Evolutionary conservation across 2,888 invertebrate genomes (phyloP).

Genomic region (Ectropis crepuscularia): DNA sequence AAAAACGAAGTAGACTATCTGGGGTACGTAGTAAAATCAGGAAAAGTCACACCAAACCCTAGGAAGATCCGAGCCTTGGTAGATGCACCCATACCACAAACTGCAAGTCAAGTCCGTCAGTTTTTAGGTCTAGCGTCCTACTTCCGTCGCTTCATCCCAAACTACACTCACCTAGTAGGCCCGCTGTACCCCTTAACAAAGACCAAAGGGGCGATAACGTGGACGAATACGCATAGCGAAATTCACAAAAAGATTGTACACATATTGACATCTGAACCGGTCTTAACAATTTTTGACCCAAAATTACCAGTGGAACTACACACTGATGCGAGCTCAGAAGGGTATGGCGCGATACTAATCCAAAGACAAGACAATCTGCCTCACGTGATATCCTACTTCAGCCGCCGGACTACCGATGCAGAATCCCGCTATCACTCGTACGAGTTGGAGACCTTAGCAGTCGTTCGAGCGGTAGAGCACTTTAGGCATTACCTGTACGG

Average conservation of each 20-base stretch:
- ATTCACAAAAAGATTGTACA: conserved; percentile 30
- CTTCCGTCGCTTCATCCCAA: conserved; percentile 33
- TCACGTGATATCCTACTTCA: conserved; percentile 44
- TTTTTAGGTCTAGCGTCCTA: conserved; percentile 37
- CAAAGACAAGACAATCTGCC: conserved; percentile 35
- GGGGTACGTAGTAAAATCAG: conserved; percentile 35
- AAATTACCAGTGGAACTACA: conserved; percentile 36
- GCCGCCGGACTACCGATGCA: conserved; percentile 38
- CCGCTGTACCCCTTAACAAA: conserved; percentile 48
- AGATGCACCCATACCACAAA: conserved; percentile 33
- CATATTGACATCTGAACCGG: conserved; percentile 37
- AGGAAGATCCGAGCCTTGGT: conserved; percentile 40
- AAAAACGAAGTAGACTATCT: conserved; percentile 39
- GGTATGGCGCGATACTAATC: conserved; percentile 44
- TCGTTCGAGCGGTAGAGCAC: conserved; percentile 41
- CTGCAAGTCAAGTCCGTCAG: conserved; percentile 38
- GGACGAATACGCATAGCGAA: conserved; percentile 34
- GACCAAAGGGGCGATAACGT: conserved; percentile 39
- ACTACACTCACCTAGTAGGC: conserved; percentile 34
- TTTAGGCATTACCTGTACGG: conserved; percentile 41
- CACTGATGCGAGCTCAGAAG: conserved; percentile 43
- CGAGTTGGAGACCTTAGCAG: conserved; percentile 45
- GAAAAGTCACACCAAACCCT: conserved; percentile 40
- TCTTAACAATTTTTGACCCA: conserved; percentile 42
- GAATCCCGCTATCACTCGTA: conserved; percentile 44